Conservation (phyloP, 2,113 vertebrate species). For the Hippocampus abdominalis region DNA sequence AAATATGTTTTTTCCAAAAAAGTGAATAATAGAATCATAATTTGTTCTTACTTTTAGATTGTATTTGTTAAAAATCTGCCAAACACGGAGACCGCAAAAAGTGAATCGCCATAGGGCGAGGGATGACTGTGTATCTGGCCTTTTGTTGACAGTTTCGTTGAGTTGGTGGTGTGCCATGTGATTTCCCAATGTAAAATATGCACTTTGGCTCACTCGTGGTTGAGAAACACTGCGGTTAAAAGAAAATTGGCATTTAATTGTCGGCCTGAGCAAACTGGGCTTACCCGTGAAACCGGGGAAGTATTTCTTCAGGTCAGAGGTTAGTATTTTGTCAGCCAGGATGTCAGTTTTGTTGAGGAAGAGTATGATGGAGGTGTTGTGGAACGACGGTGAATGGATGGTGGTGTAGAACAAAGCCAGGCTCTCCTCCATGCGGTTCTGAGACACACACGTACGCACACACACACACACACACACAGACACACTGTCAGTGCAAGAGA, state of each 20-base stretch:
- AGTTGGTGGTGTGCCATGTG: no score
- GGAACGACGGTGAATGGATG: slow-evolving; percentile 85
- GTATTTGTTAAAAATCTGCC: neutral
- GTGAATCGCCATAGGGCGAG: no score
- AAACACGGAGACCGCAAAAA: no score
- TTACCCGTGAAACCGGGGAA: slow-evolving; percentile 80
- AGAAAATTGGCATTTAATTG: neutral
- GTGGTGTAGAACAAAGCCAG: slow-evolving; percentile 85
- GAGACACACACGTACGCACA: slow-evolving; percentile 16
- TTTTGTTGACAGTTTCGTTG: no score
- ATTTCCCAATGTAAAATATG: no score
- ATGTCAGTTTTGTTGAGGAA: slow-evolving; percentile 93
- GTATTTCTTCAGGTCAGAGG: slow-evolving; percentile 79
- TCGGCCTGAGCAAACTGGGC: neutral
- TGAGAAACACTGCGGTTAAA: no score
- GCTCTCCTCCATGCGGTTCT: slow-evolving; percentile 91
- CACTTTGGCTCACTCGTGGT: no score
- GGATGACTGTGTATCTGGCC: no score
- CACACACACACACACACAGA: neutral
- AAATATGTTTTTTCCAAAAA: no score
- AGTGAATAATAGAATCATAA: no score
- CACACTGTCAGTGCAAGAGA: neutral
- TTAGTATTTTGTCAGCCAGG: slow-evolving; percentile 81
- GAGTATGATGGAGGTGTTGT: slow-evolving; percentile 81
- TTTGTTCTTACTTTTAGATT: no score